Conservation (phyloP, 2,888 invertebrate genomes). For the Drosophila vallismaia region DNA sequence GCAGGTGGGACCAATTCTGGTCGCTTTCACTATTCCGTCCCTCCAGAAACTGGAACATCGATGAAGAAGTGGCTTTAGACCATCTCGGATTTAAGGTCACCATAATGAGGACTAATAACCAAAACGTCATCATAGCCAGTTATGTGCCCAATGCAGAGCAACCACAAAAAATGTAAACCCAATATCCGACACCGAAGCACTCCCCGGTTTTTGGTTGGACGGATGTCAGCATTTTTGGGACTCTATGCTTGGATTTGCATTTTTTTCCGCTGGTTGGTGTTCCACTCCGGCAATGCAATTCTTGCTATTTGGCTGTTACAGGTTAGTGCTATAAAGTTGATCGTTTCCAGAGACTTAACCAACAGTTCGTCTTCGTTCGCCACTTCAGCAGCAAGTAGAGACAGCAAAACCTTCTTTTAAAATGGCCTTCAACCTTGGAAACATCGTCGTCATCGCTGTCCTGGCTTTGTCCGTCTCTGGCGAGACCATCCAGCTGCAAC, state of each 20-base stretch:
- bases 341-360: constrained; percentile 18
- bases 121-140: constrained; percentile 41
- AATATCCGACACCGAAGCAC: constrained; percentile 38
- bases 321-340: constrained; percentile 59
- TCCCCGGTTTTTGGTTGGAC: not conserved
- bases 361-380: constrained; percentile 55
- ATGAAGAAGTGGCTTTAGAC: constrained; percentile 24
- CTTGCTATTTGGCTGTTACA: constrained; percentile 43
- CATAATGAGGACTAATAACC: constrained; percentile 26
- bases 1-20: constrained; percentile 45
- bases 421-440: constrained; percentile 63
- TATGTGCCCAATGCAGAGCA: constrained; percentile 28
- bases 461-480: constrained; percentile 56
- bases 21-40: constrained; percentile 24
- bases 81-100: constrained; percentile 43
- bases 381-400: constrained; percentile 54
- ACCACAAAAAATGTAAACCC: constrained; percentile 17
- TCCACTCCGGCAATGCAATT: constrained; percentile 33
- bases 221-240: constrained; percentile 61
- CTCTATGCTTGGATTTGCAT: constrained; percentile 21
- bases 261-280: constrained; percentile 37
- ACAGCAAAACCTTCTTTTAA: constrained; percentile 7
- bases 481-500: constrained; percentile 76
- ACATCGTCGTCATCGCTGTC: constrained; percentile 49
- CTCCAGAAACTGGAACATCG: constrained; percentile 51